These are phyloP conservation scores for Liasis olivaceus DNA, from an alignment of 2,797 vertebrate species.

Conservation along the genomic window DNA sequence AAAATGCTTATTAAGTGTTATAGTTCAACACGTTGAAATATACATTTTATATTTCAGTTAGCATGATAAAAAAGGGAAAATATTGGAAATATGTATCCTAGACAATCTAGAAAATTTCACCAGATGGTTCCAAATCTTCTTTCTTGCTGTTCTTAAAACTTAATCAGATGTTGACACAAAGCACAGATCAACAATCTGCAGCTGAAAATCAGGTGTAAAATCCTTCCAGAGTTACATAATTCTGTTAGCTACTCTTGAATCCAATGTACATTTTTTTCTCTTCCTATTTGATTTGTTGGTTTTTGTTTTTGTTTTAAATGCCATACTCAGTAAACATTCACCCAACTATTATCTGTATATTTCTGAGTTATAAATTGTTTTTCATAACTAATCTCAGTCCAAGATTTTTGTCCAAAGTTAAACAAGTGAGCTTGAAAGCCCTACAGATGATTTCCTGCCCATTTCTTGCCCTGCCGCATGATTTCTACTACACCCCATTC, in stretches of 20 bases:
- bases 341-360: background rate
- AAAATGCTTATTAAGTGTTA: too few species aligned
- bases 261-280: background rate
- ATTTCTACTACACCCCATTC: constrained; percentile 28
- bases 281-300: background rate
- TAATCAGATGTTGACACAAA: background rate
- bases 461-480: constrained; percentile 18
- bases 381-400: constrained; percentile 2
- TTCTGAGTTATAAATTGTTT: constrained; percentile 5
- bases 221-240: background rate
- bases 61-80: background rate
- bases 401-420: constrained; percentile 17
- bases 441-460: constrained; percentile 16
- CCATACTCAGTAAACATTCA: constrained; percentile 4
- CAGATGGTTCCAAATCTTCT: background rate
- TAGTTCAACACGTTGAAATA: too few species aligned
- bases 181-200: background rate
- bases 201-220: background rate
- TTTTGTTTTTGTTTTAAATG: background rate
- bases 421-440: constrained; percentile 17
- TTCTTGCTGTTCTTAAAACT: background rate
- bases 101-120: background rate
- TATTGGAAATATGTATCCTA: background rate
- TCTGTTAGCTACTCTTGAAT: too few species aligned
- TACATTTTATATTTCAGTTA: background rate